phyloP scores from a whole-genome alignment of 2,888 invertebrate genomes.

The Punctoribates punctum region DNA sequence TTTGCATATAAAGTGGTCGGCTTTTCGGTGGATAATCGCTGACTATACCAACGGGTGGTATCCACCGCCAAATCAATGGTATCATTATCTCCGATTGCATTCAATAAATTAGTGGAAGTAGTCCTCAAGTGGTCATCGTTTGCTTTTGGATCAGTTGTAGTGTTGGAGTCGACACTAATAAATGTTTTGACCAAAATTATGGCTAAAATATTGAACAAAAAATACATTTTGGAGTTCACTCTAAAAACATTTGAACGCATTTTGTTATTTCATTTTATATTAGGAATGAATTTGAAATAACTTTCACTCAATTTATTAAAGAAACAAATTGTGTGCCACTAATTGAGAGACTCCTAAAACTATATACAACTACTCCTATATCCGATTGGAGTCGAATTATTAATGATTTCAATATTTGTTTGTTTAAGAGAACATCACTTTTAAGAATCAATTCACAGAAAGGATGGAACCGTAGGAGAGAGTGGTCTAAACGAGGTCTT shows the following conservation, averaged over 20 bases:
- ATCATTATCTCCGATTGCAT: neutral
- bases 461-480: slow-evolving; percentile 7
- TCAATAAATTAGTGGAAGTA: neutral
- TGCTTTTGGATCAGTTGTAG: neutral
- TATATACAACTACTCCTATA: slow-evolving; percentile 18
- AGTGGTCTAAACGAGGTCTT: slow-evolving; percentile 17
- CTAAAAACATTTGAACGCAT: slow-evolving; percentile 9
- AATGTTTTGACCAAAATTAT: slow-evolving; percentile 16
- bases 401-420: neutral
- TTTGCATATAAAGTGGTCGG: neutral
- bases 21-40: neutral
- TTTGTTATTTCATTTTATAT: neutral
- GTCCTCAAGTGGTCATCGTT: neutral
- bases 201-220: slow-evolving; percentile 12
- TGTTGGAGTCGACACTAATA: neutral
- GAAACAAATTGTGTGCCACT: slow-evolving; percentile 3
- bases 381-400: slow-evolving; percentile 32
- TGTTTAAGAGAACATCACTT: neutral
- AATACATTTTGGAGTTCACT: slow-evolving; percentile 20
- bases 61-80: neutral
- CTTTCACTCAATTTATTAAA: neutral
- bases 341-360: slow-evolving; percentile 1
- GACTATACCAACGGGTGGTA: neutral
- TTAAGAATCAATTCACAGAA: slow-evolving; percentile 6
- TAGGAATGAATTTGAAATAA: neutral